Conservation (phyloP, 2,797 vertebrate genomes). For the Ficedula albicollis region DNA sequence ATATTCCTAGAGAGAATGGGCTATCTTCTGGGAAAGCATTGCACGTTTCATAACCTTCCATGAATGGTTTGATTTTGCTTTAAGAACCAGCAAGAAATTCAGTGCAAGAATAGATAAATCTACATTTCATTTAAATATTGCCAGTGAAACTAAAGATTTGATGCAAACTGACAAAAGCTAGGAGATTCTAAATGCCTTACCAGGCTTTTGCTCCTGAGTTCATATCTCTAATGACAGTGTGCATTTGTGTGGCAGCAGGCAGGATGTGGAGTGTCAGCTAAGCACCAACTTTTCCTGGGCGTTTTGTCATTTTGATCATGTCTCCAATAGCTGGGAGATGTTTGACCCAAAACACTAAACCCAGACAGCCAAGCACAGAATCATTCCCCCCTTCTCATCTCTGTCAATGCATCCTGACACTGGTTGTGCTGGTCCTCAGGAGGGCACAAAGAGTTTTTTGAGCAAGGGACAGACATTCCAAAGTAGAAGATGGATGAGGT, state of each 20-base stretch:
- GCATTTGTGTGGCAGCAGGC: not conserved
- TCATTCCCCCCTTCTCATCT: not conserved
- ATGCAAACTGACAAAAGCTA: constrained; percentile 17
- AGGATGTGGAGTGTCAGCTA: not conserved
- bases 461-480: not conserved
- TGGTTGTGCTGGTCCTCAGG: not conserved
- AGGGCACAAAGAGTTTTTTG: not conserved
- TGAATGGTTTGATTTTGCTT: not conserved
- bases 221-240: not conserved
- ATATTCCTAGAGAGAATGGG: constrained; percentile 42
- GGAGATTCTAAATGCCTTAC: not conserved
- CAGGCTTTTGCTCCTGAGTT: not conserved
- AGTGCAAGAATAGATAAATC: not conserved
- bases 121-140: not conserved
- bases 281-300: rapidly evolving
- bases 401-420: not conserved
- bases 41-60: not conserved
- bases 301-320: not conserved
- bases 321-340: not conserved
- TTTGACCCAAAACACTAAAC: not conserved
- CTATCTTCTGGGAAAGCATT: not conserved
- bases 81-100: not conserved
- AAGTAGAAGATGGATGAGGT: not conserved
- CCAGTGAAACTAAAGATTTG: not conserved
- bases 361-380: not conserved